These are phyloP conservation scores for Oscheius sp. DNA, from an alignment of 2,888 invertebrate species.

Conservation along the genomic window DNA sequence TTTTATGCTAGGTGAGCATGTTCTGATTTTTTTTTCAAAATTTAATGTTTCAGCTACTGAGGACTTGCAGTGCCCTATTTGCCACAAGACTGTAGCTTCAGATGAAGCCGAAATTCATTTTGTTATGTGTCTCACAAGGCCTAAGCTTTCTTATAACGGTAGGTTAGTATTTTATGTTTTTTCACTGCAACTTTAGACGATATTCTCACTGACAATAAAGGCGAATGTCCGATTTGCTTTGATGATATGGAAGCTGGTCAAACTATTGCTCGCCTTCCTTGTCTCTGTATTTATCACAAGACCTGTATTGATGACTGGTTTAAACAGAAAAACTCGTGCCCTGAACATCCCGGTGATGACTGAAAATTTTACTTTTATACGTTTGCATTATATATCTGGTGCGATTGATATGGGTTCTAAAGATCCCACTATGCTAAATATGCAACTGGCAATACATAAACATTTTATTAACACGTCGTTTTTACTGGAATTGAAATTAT, in stretches of 20 bases:
- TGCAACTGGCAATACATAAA: not conserved
- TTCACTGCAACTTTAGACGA: conserved; percentile 84
- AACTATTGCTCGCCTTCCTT: conserved; percentile 96
- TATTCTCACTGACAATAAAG: conserved; percentile 92
- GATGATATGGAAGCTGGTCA: conserved; percentile 95
- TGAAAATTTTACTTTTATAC: conserved; percentile 37
- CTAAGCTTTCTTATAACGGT: conserved; percentile 98
- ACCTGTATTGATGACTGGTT: conserved; percentile 99
- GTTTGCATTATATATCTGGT: not conserved
- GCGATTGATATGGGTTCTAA: too few relatives aligned
- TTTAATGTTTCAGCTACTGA: conserved; percentile 14
- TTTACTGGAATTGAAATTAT: not conserved
- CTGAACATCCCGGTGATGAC: conserved; percentile 93
- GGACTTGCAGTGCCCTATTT: conserved; percentile 99
- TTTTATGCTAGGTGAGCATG: conserved; percentile 52
- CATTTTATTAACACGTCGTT: not conserved
- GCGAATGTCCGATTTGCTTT: conserved; percentile 98
- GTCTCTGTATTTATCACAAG: conserved; percentile 99
- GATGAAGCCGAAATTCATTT: conserved; percentile 99
- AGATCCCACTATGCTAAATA: not conserved
- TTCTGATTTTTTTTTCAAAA: not conserved
- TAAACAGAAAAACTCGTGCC: conserved; percentile 97
- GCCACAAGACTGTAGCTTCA: conserved; percentile 96
- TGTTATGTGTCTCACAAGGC: conserved; percentile 99
- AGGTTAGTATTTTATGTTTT: conserved; percentile 73